These are phyloP conservation scores for Falcunculus frontatus DNA, from an alignment of 2,113 vertebrate genomes.

Conservation along the genomic window DNA sequence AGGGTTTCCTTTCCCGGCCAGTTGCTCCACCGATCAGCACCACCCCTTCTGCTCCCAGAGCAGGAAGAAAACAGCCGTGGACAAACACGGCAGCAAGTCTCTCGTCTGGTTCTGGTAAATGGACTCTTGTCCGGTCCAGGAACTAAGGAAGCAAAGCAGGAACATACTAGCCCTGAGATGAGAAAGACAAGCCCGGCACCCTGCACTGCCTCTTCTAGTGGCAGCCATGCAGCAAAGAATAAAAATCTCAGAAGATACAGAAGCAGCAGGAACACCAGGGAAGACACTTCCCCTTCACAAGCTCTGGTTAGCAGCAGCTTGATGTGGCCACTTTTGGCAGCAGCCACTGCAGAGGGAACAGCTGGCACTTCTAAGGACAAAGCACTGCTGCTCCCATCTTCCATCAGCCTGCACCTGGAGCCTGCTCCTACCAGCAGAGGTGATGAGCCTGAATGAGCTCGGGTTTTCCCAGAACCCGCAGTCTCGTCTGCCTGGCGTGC, in stretches of 20 bases:
- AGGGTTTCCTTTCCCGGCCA: background rate
- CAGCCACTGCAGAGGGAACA: background rate
- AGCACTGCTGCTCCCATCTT: background rate
- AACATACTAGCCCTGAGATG: background rate
- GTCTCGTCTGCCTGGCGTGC: background rate
- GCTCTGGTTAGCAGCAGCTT: background rate
- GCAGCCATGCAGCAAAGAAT: background rate
- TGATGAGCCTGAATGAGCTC: background rate
- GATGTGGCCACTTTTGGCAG: accelerated
- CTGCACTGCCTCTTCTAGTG: background rate
- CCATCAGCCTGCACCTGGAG: background rate
- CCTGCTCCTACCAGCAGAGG: background rate
- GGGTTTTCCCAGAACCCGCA: background rate
- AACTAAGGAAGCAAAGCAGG: background rate
- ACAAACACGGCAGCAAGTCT: background rate
- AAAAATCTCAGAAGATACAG: background rate
- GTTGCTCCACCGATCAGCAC: accelerated
- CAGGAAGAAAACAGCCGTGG: background rate
- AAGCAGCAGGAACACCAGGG: background rate
- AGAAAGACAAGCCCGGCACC: background rate
- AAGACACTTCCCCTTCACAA: background rate
- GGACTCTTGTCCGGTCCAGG: background rate
- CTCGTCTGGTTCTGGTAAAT: background rate
- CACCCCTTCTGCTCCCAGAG: background rate
- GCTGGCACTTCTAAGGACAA: background rate